A percentile compares a stretch with the other conserved stretches of the same genome.
Conservation (phyloP, 2,797 vertebrate species). For the Pseudochaenichthys georgianus region DNA sequence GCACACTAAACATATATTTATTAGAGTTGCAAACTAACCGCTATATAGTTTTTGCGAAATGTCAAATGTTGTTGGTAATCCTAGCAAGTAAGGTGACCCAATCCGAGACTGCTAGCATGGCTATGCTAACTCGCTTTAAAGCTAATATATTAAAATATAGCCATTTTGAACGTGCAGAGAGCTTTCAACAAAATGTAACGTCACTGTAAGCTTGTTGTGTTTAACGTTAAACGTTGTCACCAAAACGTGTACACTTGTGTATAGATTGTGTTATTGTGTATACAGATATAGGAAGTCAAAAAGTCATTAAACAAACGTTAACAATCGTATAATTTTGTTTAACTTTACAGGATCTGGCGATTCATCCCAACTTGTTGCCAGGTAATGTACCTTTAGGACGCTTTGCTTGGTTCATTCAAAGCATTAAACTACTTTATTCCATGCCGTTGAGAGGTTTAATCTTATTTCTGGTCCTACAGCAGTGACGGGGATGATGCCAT, state of each 20-base stretch:
- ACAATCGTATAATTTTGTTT: constrained; percentile 4
- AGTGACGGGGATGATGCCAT: constrained; percentile 93
- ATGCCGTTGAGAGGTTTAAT: not conserved
- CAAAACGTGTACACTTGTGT: not conserved
- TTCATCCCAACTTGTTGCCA: constrained; percentile 52
- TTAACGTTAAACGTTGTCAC: not conserved
- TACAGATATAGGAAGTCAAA: not conserved
- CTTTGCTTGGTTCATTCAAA: not conserved
- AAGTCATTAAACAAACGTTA: not conserved
- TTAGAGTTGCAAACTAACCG: not conserved
- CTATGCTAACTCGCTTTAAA: not conserved
- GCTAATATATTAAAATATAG: too few relatives aligned
- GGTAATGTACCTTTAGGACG: constrained; percentile 53
- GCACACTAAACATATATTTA: not conserved
- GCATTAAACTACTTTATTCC: too few relatives aligned
- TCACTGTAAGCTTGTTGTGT: too few relatives aligned
- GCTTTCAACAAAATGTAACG: too few relatives aligned
- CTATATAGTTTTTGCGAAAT: not conserved
- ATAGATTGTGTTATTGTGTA: not conserved
- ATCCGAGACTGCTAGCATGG: not conserved
- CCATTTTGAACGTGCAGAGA: too few relatives aligned
- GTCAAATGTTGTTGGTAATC: not conserved
- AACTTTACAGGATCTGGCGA: constrained; percentile 65
- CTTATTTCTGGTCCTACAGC: constrained; percentile 57
- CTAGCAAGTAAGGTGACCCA: not conserved